These are phyloP conservation scores for Tinea trinotella DNA, from an alignment of 2,888 invertebrate species.

Conservation along the genomic window DNA sequence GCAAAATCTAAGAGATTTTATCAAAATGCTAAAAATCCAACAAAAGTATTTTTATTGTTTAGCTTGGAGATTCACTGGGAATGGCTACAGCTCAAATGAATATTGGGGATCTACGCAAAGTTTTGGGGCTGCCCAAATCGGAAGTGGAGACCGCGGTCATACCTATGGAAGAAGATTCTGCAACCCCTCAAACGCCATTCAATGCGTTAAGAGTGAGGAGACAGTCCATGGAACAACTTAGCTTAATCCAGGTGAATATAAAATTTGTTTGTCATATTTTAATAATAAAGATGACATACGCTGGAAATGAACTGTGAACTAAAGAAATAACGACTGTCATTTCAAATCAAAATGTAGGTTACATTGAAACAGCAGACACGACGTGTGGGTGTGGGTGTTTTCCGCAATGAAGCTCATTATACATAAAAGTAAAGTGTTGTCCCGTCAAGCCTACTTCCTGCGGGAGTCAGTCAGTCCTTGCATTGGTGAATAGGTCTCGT, in stretches of 20 bases:
- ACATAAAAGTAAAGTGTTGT: slow-evolving; percentile 3
- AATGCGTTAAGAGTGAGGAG: slow-evolving; percentile 78
- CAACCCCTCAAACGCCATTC: slow-evolving; percentile 47
- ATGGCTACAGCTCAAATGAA: slow-evolving; percentile 96
- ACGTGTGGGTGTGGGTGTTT: not conserved
- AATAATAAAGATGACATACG: too few species aligned
- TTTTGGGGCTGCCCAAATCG: slow-evolving; percentile 78
- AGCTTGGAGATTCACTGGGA: slow-evolving; percentile 91
- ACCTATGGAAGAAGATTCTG: slow-evolving; percentile 29
- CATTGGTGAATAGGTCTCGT: not conserved
- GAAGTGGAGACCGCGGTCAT: slow-evolving; percentile 42
- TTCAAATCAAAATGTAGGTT: not conserved
- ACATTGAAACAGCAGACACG: not conserved
- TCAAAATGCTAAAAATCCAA: too few species aligned
- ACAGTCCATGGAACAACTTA: slow-evolving; percentile 97
- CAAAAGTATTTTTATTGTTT: slow-evolving; percentile 22
- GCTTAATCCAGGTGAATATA: slow-evolving; percentile 85
- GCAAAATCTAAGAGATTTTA: too few species aligned
- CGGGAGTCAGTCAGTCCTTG: not conserved
- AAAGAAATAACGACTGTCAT: not conserved
- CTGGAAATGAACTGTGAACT: too few species aligned
- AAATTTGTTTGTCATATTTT: slow-evolving; percentile 14
- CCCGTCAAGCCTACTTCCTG: not conserved
- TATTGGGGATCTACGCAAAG: slow-evolving; percentile 88
- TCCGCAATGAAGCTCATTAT: not conserved